Conservation (phyloP, 2,797 vertebrate genomes). For the Podarcis lilfordi region DNA sequence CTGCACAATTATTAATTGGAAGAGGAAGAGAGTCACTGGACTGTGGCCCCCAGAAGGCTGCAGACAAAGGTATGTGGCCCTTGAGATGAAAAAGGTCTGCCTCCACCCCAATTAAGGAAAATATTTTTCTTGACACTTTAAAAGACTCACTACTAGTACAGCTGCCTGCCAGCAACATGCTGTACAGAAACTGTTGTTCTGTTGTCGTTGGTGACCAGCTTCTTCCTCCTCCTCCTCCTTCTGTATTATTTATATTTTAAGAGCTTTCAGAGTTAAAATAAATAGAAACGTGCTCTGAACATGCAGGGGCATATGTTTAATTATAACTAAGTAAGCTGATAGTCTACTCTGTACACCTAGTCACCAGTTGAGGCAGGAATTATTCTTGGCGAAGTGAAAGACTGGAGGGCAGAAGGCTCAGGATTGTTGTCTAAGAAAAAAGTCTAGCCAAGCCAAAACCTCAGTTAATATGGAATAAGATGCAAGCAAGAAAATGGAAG, state of each 20-base stretch:
- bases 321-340: slow-evolving; percentile 26
- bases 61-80: no score
- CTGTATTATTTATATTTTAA: slow-evolving; percentile 11
- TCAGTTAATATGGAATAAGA: neutral
- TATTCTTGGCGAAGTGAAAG: slow-evolving; percentile 16
- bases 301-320: slow-evolving; percentile 33
- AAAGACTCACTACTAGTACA: neutral
- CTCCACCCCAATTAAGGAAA: neutral
- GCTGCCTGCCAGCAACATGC: neutral
- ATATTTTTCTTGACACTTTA: no score
- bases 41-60: no score
- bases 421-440: neutral
- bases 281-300: slow-evolving; percentile 19
- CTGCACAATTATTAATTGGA: no score
- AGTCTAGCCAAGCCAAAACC: neutral
- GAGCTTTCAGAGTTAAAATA: slow-evolving; percentile 14
- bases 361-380: slow-evolving; percentile 19
- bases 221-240: neutral
- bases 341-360: neutral
- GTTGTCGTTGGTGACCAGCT: neutral
- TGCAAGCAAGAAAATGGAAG: neutral
- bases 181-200: neutral
- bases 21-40: no score
- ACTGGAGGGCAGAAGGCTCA: neutral
- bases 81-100: no score